phyloP scores from a whole-genome alignment of 2,113 vertebrate genomes.

The Actenoides hombroni region DNA sequence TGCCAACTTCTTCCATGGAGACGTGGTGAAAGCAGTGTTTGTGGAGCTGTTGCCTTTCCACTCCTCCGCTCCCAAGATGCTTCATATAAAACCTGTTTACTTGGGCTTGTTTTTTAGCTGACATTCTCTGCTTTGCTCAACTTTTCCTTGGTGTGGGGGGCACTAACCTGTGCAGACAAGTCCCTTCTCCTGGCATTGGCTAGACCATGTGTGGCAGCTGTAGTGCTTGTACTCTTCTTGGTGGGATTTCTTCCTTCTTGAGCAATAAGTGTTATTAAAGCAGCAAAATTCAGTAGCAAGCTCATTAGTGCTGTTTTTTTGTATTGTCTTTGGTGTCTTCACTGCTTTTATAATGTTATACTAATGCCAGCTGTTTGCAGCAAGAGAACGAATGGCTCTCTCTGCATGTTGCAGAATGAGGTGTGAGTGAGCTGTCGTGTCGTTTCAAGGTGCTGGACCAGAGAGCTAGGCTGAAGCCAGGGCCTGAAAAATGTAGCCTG shows the following conservation, averaged over 20 bases:
- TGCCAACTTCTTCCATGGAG: neutral
- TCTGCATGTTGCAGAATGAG: constrained; percentile 1
- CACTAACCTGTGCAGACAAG: neutral
- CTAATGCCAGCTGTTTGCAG: neutral
- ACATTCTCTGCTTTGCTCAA: neutral
- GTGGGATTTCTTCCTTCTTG: neutral
- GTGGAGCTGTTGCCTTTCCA: neutral
- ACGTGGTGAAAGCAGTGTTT: neutral
- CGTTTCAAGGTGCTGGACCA: neutral
- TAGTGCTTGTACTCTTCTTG: neutral
- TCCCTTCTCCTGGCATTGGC: neutral
- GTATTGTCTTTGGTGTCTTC: neutral
- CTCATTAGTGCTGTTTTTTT: neutral
- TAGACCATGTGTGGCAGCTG: rapidly evolving
- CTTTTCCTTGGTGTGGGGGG: rapidly evolving
- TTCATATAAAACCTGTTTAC: neutral
- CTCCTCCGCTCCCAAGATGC: neutral
- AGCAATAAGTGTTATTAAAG: neutral
- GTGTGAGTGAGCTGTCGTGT: neutral
- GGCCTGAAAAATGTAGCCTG: neutral
- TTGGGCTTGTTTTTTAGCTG: neutral
- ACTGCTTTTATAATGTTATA: neutral
- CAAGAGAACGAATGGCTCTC: constrained; percentile 47
- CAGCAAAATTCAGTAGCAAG: neutral
- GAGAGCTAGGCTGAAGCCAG: neutral